phyloP scores from a whole-genome alignment of 2,888 invertebrate species.

The Lamproptera curius region DNA sequence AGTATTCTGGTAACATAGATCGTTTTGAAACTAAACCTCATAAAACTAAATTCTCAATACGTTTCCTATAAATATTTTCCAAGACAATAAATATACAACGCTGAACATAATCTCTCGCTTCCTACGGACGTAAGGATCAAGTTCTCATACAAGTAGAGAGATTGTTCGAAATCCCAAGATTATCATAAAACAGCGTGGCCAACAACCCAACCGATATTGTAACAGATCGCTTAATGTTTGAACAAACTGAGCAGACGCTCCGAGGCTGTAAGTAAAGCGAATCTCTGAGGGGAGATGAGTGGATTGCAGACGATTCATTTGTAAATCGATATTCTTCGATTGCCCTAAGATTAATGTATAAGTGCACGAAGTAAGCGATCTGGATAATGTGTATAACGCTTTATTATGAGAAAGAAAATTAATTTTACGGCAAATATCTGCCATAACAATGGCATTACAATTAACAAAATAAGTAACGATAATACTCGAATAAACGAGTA shows the following conservation, averaged over 20 bases:
- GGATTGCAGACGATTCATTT: conserved; percentile 12
- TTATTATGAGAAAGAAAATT: too few species aligned
- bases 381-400: not conserved
- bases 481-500: too few species aligned
- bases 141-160: conserved; percentile 7
- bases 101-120: too few species aligned
- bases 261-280: conserved; percentile 23
- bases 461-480: too few species aligned
- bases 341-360: not conserved
- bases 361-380: too few species aligned
- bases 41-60: too few species aligned
- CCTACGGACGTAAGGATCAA: conserved; percentile 22
- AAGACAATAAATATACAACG: too few species aligned
- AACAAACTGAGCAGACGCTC: conserved; percentile 35
- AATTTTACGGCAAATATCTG: too few species aligned
- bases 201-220: conserved; percentile 44
- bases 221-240: conserved; percentile 45
- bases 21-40: too few species aligned
- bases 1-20: too few species aligned
- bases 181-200: conserved; percentile 40
- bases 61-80: too few species aligned
- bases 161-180: conserved; percentile 29
- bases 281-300: conserved; percentile 18
- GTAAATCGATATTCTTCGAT: conserved; percentile 9
- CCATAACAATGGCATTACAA: too few species aligned